Base-by-base conservation (phyloP, 2,888 invertebrate genomes). In the Siphlonurus alternatus region DNA sequence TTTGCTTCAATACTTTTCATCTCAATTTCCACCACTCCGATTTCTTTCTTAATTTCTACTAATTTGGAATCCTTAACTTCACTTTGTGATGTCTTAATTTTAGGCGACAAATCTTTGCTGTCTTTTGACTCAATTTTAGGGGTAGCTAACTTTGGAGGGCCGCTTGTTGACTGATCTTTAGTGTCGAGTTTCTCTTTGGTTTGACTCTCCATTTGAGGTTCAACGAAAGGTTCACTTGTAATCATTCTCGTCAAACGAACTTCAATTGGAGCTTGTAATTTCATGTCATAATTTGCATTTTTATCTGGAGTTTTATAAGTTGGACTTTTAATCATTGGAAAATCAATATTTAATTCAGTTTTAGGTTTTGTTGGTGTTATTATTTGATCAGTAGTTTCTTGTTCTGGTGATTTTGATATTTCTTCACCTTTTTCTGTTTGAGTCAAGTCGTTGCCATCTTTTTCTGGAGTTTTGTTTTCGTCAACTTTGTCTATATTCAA, bases 401-500 rank as follows among this genome's bases (percentile, higher is more conserved):
- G 38, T 38, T 38, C 7, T 38, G 38, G 38, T 70, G 24, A n/a
- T n/a, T n/a, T n/a, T n/a, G n/a, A n/a, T n/a, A n/a, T n/a, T n/a
- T n/a, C n/a, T n/a, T n/a, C n/a, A n/a, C n/a, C n/a, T n/a, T n/a
- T n/a, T n/a, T n/a, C n/a, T n/a, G n/a, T n/a, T n/a, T n/a, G n/a
- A n/a, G n/a, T n/a, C n/a, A n/a, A n/a, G n/a, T n/a, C n/a, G 53
- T 51, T 51, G n/a, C 10, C 53, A n/a, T 51, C 5, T 22, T 56
- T 56, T n/a, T 56, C 56, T 10, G 56, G 56, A 22, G 7, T 56
- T 56, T 56, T 56, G 7, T 15, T n/a, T n/a, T n/a, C n/a, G n/a
- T 68, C 79, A 80, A 59, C 79, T 76, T 61, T 69, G 15, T 38
- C 38, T 5, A 38, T 38, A 38, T 38, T 38, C 15, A 56, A 56